phyloP scores from a whole-genome alignment of 2,888 invertebrate species.

The Amitus sp. region DNA sequence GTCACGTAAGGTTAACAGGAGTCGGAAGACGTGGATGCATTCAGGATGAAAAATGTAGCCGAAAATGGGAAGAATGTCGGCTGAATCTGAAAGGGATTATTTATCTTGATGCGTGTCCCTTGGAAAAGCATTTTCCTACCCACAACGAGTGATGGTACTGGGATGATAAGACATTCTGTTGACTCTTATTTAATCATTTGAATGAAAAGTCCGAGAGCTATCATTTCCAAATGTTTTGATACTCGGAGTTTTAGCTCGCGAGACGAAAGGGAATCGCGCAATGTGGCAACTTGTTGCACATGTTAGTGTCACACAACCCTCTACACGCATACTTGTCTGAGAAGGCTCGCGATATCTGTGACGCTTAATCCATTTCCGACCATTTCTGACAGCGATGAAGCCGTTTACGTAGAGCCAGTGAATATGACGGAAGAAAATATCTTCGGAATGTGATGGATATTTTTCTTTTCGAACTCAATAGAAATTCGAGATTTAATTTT shows the following conservation, averaged over 20 bases:
- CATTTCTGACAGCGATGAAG: not conserved
- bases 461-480: slow-evolving; percentile 13
- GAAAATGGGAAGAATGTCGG: not conserved
- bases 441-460: not conserved
- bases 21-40: not conserved
- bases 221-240: slow-evolving; percentile 59
- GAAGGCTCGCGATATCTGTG: slow-evolving; percentile 5
- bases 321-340: slow-evolving; percentile 9
- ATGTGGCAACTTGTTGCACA: slow-evolving; percentile 60
- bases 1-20: too few relatives aligned
- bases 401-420: not conserved
- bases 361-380: slow-evolving; percentile 9
- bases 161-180: slow-evolving; percentile 3
- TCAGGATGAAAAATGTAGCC: not conserved
- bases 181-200: slow-evolving; percentile 21
- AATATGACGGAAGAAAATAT: too few relatives aligned
- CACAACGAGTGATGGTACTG: not conserved
- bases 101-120: slow-evolving; percentile 3
- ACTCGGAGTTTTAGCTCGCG: slow-evolving; percentile 40
- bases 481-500: too few relatives aligned
- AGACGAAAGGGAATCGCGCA: slow-evolving; percentile 12
- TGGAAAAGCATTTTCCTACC: not conserved
- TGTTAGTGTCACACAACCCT: slow-evolving; percentile 53
- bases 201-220: slow-evolving; percentile 49
- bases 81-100: not conserved